Percentiles rank a stretch among this genome's conserved stretches.
phyloP scores from a whole-genome alignment of 2,888 invertebrate genomes.

The Drosophila paranaensis region DNA sequence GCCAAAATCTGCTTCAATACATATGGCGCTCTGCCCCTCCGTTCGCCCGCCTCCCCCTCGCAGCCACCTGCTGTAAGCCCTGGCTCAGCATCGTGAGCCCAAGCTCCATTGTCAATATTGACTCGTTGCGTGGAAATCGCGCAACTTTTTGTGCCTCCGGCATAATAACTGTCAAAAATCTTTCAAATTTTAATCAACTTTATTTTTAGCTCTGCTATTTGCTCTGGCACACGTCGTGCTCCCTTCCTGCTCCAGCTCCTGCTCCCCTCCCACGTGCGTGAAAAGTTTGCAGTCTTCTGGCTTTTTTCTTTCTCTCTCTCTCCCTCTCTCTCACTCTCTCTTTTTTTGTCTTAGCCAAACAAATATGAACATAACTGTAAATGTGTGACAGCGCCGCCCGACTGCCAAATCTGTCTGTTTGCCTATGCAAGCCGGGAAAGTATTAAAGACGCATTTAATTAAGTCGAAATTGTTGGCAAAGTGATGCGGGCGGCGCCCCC shows the following conservation, averaged over 20 bases:
- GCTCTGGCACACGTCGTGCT: conserved; percentile 39
- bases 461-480: conserved; percentile 77
- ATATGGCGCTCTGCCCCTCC: not conserved
- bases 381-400: conserved; percentile 50
- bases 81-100: conserved; percentile 6
- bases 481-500: conserved; percentile 33
- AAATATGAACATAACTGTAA: conserved; percentile 70
- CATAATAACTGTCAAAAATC: conserved; percentile 79
- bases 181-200: conserved; percentile 80
- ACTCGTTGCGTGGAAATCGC: conserved; percentile 63
- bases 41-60: not conserved
- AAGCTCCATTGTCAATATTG: conserved; percentile 70
- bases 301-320: not conserved
- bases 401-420: conserved; percentile 27
- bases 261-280: conserved; percentile 10
- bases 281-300: conserved; percentile 54
- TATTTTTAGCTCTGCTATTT: conserved; percentile 67
- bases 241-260: not conserved
- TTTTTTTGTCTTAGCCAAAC: conserved; percentile 68
- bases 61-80: not conserved
- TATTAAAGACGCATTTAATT: conserved; percentile 80
- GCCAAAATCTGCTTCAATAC: not conserved
- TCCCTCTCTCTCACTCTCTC: not conserved
- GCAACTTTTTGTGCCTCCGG: conserved; percentile 64
- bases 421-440: conserved; percentile 50